Evolutionary conservation across 2,888 invertebrate species (phyloP), one percentile per base, ranked within the genome.

Genomic region (Portevinia maculata): DNA sequence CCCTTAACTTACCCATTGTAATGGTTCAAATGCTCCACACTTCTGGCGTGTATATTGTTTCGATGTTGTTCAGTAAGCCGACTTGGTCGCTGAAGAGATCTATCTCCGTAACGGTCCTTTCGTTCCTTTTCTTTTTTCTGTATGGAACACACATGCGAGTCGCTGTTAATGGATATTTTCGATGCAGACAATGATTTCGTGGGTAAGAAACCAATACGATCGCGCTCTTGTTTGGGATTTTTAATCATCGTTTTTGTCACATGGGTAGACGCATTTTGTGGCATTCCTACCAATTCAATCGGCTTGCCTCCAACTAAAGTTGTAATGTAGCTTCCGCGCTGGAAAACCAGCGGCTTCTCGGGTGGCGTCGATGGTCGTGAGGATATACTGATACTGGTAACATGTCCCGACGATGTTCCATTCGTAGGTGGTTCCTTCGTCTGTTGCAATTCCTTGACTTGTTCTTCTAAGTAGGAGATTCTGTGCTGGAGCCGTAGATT

Each of bases 391-490:
- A 94, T 95, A 88, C 94, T 94, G 28, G 94, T 95, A 9, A 94
- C 93, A 88, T 95, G 95, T 1, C 88, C 85, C 48, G 84, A 69
- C 85, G 52, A 78, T 85, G 50, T 86, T 85, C 8, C 87, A 85
- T 78, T 78, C 5, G 57, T 79, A 5, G 69, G 86, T 5, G 86
- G 87, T 24, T 89, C 89, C 84, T 90, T 90, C 1, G 86, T 86
- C 1, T 85, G 89, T 64, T 94, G 91, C 9, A 94, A 89, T 86
- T 94, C 93, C 0, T 92, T 91, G 85, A 96, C 96, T 91, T 97
- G 97, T 88, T 97, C 97, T 90, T 97, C 97, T 73, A 97, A 92
- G 90, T 97, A 97, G 1, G 96, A 96, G 87, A 97, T 97, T 85
- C 97, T 93, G 90, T 97, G 97, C 11, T 96, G 96, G 76, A 97